These are phyloP conservation scores for Halictus ligatus DNA, from an alignment of 2,888 invertebrate species.

Conservation along the genomic window DNA sequence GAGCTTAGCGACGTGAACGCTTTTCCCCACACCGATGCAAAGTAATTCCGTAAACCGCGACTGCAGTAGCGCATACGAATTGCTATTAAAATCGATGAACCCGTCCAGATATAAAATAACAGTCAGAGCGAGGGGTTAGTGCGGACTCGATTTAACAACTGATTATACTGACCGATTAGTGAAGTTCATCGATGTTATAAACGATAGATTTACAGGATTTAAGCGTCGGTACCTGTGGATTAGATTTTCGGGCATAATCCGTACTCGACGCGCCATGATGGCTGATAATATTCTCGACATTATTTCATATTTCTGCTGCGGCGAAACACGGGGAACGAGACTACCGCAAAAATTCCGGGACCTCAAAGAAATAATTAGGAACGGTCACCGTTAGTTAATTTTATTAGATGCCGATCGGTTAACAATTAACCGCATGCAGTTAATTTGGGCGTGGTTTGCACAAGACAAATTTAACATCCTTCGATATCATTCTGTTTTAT, in stretches of 20 bases:
- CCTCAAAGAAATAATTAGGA: not conserved
- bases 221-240: slow-evolving; percentile 58
- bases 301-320: slow-evolving; percentile 50
- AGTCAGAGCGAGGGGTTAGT: slow-evolving; percentile 1
- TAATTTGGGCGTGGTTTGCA: not conserved
- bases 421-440: not conserved
- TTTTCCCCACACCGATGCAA: slow-evolving; percentile 5
- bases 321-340: not conserved
- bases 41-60: slow-evolving; percentile 8
- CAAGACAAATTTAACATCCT: not conserved
- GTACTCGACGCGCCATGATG: slow-evolving; percentile 44
- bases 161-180: slow-evolving; percentile 63
- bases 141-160: slow-evolving; percentile 54
- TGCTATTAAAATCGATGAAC: slow-evolving; percentile 43
- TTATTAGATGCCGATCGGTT: not conserved
- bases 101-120: slow-evolving; percentile 51
- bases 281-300: slow-evolving; percentile 40
- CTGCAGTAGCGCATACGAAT: slow-evolving; percentile 13
- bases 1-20: not conserved
- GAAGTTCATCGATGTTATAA: slow-evolving; percentile 58
- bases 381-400: not conserved
- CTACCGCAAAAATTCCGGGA: not conserved
- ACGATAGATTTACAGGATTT: slow-evolving; percentile 63
- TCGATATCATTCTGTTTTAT: not conserved
- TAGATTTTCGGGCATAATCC: slow-evolving; percentile 55